Evolutionary conservation across 1,140 invertebrate species (phyloP), one percentile per base, ranked within the genome.

Genomic region (Glossosoma conforme): DNA sequence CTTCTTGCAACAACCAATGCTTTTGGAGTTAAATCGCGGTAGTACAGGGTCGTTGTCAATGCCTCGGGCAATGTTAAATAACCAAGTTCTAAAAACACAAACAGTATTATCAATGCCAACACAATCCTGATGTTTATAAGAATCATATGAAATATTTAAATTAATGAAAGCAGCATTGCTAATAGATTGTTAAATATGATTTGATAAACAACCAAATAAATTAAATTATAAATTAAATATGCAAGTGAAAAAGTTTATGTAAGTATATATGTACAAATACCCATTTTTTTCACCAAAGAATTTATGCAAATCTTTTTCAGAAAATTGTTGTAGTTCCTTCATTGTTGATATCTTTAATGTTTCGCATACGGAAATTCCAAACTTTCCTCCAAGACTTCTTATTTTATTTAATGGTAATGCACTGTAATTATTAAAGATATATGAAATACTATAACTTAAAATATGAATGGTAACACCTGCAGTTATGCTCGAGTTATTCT

Each of bases 1-100:
- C 60, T 89, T 91, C 74, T 98, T 98, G 62, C 90, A 93, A 62
- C 93, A 96, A 0, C 92, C 94, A 59, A 98, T 94, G 24, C 92
- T 97, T 68, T 97, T 97, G 1, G 91, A 77, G 38, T 93, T 79
- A 52, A 93, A 81, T 61, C 91, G 77, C 0, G 84, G 77, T 47
- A 77, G 85, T 0, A 98, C 94, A 18, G 85, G 82, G 63, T 97
- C 94, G 54, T 83, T 63, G 61, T 97, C 93, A 52, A 92, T 82
- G 8, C 96, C 96, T 53, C 85, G 77, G 13, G 89, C 86, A 45
- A 97, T 85, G 61, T 89, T 83, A 65, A 88, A 89, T 10, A 98
- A 66, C 91, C 90, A 96, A 10, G 75, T 69, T 32, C 86, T 91
- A 58, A 54, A 75, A 68, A 51, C n/a, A n/a, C n/a, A n/a, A n/a